Conservation (phyloP, 2,888 invertebrate genomes). For the Cantharis flavilabris region DNA sequence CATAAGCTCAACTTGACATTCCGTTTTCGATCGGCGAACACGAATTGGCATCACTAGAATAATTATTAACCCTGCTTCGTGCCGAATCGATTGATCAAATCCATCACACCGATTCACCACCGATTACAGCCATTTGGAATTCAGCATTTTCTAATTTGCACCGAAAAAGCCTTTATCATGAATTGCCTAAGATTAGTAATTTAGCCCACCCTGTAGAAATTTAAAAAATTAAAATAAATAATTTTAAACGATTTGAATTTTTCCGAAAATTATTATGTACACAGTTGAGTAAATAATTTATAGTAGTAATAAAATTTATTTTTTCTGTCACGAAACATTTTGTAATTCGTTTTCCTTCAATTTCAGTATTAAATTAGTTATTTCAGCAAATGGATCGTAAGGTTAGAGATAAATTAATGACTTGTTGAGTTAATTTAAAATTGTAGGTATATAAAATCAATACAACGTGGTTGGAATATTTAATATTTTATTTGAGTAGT, state of each 20-base stretch:
- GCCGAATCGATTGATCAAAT: background rate
- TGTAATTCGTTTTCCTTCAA: background rate
- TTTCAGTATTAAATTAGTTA: background rate
- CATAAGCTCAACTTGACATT: background rate
- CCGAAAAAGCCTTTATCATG: background rate
- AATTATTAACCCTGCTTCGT: background rate
- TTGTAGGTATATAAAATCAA: background rate
- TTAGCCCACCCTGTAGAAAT: background rate
- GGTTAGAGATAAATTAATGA: background rate
- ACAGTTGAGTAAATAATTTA: background rate
- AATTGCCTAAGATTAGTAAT: background rate
- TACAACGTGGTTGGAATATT: background rate
- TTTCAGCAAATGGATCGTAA: background rate
- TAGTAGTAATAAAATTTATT: background rate
- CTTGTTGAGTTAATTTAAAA: background rate
- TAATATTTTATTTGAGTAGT: background rate
- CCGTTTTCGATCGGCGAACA: background rate
- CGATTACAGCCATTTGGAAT: background rate
- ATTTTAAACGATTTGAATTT: background rate
- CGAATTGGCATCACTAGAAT: background rate
- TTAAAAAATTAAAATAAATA: background rate
- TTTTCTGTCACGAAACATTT: background rate
- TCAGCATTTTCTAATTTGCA: background rate
- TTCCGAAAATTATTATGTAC: too few relatives aligned
- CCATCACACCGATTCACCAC: background rate